Base-by-base conservation (phyloP, 2,113 vertebrate genomes). In the Microcebus jonahi region DNA sequence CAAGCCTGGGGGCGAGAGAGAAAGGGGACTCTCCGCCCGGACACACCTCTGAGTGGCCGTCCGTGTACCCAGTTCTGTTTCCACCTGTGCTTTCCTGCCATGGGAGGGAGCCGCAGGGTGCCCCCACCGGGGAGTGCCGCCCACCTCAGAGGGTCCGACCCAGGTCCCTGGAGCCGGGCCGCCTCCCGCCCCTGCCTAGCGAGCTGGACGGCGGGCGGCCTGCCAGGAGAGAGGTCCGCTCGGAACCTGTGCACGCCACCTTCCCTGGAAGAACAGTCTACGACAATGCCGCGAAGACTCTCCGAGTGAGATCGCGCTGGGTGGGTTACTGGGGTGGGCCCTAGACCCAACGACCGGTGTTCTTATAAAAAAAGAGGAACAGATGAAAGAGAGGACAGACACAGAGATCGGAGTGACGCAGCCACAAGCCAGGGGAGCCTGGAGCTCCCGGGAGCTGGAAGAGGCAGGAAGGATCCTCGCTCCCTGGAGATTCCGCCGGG, bases 321-420 rank as follows among this genome's bases (percentile, higher is more conserved):
- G 48, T 50, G 45, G 45, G 39, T 55, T 42, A 76, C 48, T 4
- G 5, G 45, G 45, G 45, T 45, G 45, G 45, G 45, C 45, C 45
- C 45, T 45, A 45, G 8, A 1, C 45, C 45, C 45, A 45, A 1
- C 45, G 8, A 45, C 29, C 59, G 29, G 21, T 6, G 4, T 68
- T 84, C 79, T 73, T 36, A 27, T 21, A 29, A 13, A 21, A 42
- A 21, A 42, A 68, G 57, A 42, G 14, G 3, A 88, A 31, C 25
- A 39, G 21, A 87, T n/a, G 34, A 73, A 59, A 88, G 71, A 71
- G 18, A 42, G 48, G 45, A n/a, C 2, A 1, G 88, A 45, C 75
- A 12, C 42, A 18, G 48, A 84, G 12, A 10, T 1, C 8, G 31
- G 15, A 80, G n/a, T 2, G 15, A 48, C 0, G 6, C 0, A 0